Conservation (phyloP, 2,113 vertebrate species). For the Tyto alba region DNA sequence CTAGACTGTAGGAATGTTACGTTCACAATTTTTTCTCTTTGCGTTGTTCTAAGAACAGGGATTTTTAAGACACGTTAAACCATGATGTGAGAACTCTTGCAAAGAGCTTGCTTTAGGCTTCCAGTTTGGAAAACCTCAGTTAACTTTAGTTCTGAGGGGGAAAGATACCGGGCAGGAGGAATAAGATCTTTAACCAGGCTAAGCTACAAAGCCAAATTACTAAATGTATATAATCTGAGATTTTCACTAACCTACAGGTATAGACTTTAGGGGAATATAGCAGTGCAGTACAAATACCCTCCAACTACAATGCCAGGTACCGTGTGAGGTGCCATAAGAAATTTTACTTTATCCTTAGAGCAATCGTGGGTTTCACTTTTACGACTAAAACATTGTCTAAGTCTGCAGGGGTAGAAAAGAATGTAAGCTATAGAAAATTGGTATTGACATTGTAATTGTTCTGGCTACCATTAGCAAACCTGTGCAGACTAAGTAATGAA, state of each 20-base stretch:
- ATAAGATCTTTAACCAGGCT: conserved; percentile 8
- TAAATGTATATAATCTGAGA: conserved; percentile 10
- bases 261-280: neutral
- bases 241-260: neutral
- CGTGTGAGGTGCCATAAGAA: neutral
- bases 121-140: neutral
- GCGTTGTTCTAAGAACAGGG: neutral
- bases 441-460: neutral
- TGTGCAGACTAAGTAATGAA: neutral
- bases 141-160: neutral
- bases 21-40: neutral
- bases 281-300: neutral
- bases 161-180: neutral
- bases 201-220: neutral
- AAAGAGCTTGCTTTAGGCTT: neutral
- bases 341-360: neutral
- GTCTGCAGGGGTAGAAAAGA: neutral
- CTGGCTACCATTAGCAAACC: neutral
- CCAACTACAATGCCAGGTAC: neutral
- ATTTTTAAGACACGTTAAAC: neutral
- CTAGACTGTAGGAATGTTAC: neutral
- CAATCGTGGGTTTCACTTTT: neutral
- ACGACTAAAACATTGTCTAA: neutral
- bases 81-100: neutral
- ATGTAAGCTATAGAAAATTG: neutral